Conservation (phyloP, 2,888 invertebrate genomes). For the Leptinotarsa tumamoca region DNA sequence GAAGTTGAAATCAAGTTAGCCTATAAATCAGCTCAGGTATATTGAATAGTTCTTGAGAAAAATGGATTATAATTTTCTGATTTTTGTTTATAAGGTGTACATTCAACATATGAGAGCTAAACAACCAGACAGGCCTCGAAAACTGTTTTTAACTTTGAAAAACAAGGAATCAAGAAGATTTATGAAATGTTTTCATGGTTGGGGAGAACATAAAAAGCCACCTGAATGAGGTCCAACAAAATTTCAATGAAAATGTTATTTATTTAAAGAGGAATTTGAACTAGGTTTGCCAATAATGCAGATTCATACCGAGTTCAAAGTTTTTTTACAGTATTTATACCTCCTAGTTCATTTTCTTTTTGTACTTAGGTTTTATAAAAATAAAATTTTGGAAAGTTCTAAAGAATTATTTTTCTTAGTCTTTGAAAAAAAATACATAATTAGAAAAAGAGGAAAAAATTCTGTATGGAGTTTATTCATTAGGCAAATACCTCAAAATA, state of each 20-base stretch:
- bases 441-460: no score
- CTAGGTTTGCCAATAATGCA: slow-evolving; percentile 9
- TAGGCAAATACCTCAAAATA: no score
- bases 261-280: slow-evolving; percentile 25
- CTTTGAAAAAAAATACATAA: no score
- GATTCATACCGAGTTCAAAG: no score
- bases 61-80: background rate
- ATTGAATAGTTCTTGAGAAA: slow-evolving; percentile 34
- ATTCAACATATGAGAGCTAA: slow-evolving; percentile 97
- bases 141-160: slow-evolving; percentile 93
- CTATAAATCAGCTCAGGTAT: slow-evolving; percentile 96
- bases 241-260: slow-evolving; percentile 26
- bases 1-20: slow-evolving; percentile 99
- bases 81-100: slow-evolving; percentile 80
- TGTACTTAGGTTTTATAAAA: slow-evolving; percentile 9
- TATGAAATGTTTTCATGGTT: slow-evolving; percentile 98
- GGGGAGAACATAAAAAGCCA: slow-evolving; percentile 90
- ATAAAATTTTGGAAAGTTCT: background rate
- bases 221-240: slow-evolving; percentile 71
- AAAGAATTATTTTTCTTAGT: background rate
- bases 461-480: no score
- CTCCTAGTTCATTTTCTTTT: background rate
- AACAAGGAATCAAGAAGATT: slow-evolving; percentile 96
- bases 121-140: slow-evolving; percentile 90
- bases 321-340: background rate